These are phyloP conservation scores for Oscheius sp. DNA, from an alignment of 2,888 invertebrate species.

Conservation along the genomic window DNA sequence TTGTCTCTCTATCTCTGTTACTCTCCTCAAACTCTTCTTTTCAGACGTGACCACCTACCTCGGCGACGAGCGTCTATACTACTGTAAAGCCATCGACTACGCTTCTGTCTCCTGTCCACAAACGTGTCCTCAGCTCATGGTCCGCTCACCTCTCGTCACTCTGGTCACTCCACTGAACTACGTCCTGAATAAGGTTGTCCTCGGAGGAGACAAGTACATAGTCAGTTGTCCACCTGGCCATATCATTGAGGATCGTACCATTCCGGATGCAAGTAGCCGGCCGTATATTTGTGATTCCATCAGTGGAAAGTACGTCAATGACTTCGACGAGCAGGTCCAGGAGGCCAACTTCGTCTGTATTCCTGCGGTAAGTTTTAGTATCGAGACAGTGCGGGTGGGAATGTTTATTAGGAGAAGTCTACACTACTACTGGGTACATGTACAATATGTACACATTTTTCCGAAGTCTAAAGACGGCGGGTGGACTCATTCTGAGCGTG, in stretches of 20 bases:
- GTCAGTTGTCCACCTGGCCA: background rate
- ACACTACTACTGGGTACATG: background rate
- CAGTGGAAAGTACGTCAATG: background rate
- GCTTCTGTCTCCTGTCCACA: background rate
- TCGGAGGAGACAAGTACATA: slow-evolving; percentile 11
- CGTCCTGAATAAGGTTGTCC: background rate
- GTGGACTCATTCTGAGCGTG: too few species aligned
- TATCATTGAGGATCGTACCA: slow-evolving; percentile 4
- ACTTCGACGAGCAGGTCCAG: background rate
- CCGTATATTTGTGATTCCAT: slow-evolving; percentile 6
- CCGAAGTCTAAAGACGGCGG: too few species aligned
- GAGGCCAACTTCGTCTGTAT: background rate
- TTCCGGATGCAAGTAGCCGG: background rate
- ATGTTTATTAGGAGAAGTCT: background rate
- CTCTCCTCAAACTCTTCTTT: background rate
- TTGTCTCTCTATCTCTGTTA: too few species aligned
- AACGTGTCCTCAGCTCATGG: background rate
- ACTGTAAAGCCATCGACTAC: slow-evolving; percentile 5
- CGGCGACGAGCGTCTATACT: background rate
- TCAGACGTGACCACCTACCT: background rate
- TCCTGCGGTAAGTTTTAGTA: background rate
- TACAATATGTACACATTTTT: too few species aligned
- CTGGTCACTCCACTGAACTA: background rate
- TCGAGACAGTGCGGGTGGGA: background rate
- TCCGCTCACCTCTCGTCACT: background rate